Evolutionary conservation across 2,113 vertebrate species (phyloP).

Genomic region (Urocitellus parryii): DNA sequence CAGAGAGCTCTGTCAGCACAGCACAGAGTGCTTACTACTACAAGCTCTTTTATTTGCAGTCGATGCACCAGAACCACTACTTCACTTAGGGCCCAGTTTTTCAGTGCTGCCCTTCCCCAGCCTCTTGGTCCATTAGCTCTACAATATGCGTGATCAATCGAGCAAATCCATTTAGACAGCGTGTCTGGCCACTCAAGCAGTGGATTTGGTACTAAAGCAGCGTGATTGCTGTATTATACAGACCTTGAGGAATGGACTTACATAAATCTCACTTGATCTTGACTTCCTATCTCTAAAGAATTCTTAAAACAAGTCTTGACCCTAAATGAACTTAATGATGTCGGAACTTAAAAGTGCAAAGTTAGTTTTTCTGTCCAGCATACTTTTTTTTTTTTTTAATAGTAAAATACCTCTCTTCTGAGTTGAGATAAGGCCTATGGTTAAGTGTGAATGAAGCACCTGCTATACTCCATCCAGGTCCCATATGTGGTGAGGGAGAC

Average conservation of each 20-base stretch:
- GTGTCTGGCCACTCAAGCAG: neutral
- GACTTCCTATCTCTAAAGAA: neutral
- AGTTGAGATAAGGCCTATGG: neutral
- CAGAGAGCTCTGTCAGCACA: neutral
- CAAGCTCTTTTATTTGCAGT: neutral
- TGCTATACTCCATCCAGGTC: neutral
- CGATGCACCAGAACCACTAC: neutral
- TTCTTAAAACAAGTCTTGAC: constrained; percentile 10
- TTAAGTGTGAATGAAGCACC: neutral
- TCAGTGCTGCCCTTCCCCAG: neutral
- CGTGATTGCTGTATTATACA: neutral
- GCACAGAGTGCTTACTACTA: neutral
- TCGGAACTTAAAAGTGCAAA: neutral
- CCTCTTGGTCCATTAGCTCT: constrained; percentile 44
- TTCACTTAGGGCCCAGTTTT: neutral
- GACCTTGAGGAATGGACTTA: constrained; percentile 20
- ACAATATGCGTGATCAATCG: neutral
- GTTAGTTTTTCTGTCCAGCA: neutral
- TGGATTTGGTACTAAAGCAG: neutral
- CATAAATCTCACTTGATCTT: neutral
- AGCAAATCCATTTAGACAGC: constrained; percentile 26
- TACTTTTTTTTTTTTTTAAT: neutral
- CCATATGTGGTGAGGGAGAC: fast-evolving
- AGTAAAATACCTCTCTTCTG: neutral
- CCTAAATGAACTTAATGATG: neutral